phyloP scores from a whole-genome alignment of 1,140 invertebrate species.

The Lysiphlebus fabarum region DNA sequence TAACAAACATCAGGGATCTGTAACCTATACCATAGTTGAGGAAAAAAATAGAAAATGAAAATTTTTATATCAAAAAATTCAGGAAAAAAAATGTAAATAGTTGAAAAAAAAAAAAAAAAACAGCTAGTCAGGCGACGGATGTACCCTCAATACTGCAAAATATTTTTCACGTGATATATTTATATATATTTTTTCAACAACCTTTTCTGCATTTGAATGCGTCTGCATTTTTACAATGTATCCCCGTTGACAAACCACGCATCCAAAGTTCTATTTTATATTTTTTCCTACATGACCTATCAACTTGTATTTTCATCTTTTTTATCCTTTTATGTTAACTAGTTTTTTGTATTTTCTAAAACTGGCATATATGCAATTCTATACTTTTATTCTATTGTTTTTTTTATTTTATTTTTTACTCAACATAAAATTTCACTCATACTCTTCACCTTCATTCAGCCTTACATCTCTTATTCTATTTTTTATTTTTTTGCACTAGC shows the following conservation, averaged over 20 bases:
- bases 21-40: constrained; percentile 8
- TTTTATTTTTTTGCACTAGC: no score
- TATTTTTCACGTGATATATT: constrained; percentile 31
- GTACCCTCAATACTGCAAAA: constrained; percentile 39
- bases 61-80: constrained; percentile 24
- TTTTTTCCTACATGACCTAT: no score
- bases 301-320: no score
- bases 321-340: no score
- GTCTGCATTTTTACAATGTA: constrained; percentile 19
- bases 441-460: no score
- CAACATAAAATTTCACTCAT: no score
- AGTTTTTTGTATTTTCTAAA: no score
- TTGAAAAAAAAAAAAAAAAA: not conserved
- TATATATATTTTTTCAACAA: not conserved
- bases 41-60: constrained; percentile 3
- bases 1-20: constrained; percentile 12
- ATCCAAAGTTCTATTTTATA: no score
- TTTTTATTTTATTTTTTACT: no score
- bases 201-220: constrained; percentile 30
- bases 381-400: no score
- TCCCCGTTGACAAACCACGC: not conserved
- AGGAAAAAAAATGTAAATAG: constrained; percentile 15
- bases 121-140: constrained; percentile 21
- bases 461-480: no score
- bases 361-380: no score